Percentiles rank a stretch among this genome's conserved stretches.
These are phyloP conservation scores for Gastrophysa polygoni DNA, from an alignment of 2,888 invertebrate species.

Conservation along the genomic window DNA sequence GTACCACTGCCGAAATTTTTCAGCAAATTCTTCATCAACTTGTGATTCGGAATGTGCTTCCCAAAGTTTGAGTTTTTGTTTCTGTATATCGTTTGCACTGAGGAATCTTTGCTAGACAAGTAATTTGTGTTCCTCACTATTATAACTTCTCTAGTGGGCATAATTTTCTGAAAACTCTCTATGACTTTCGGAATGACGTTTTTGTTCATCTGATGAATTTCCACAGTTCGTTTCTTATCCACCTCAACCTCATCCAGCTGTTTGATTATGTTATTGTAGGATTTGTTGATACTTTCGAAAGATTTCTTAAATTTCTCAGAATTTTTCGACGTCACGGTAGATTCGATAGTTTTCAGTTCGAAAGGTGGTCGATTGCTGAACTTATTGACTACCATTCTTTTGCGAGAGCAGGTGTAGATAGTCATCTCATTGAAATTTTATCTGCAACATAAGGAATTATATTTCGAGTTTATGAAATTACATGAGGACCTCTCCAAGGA, in stretches of 20 bases:
- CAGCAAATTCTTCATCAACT: constrained; percentile 42
- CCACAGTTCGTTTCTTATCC: constrained; percentile 9
- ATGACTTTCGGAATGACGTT: constrained; percentile 36
- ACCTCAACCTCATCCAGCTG: constrained; percentile 24
- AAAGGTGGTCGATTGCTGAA: constrained; percentile 42
- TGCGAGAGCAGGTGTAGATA: constrained; percentile 27
- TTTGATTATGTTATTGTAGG: constrained; percentile 25
- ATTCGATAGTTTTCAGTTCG: constrained; percentile 33
- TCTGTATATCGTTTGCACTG: constrained; percentile 36
- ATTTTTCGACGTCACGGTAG: constrained; percentile 21
- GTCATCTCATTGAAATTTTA: constrained; percentile 31
- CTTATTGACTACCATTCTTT: constrained; percentile 38
- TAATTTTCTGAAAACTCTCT: constrained; percentile 34
- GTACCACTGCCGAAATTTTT: constrained; percentile 28
- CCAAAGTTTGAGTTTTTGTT: constrained; percentile 36
- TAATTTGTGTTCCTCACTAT: constrained; percentile 12
- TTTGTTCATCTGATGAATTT: constrained; percentile 12
- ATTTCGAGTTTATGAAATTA: too few relatives aligned
- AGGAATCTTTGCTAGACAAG: constrained; percentile 13
- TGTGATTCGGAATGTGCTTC: constrained; percentile 42
- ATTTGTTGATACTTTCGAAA: constrained; percentile 24
- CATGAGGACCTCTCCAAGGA: too few relatives aligned
- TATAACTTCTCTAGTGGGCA: constrained; percentile 18
- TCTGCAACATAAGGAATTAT: not conserved
- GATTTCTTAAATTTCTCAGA: constrained; percentile 18